Evolutionary conservation across 2,888 invertebrate species (phyloP).

Genomic region (Coenonympha glycerion): DNA sequence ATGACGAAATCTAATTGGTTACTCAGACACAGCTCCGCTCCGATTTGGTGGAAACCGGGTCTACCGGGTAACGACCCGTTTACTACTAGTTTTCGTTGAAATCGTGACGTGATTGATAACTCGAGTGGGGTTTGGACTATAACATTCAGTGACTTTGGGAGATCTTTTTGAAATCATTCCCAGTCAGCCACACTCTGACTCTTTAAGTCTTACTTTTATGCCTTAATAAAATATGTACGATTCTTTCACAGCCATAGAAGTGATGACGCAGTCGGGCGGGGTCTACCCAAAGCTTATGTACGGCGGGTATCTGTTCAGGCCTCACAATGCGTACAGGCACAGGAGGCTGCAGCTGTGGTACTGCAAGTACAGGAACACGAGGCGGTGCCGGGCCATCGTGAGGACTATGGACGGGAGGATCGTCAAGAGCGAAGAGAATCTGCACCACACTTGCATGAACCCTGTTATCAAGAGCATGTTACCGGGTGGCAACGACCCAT

Average conservation of each 20-base stretch:
- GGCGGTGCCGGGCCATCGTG: constrained; percentile 32
- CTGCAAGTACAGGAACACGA: constrained; percentile 37
- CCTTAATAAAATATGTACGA: constrained; percentile 3
- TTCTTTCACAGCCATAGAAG: constrained; percentile 26
- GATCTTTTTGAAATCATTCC: no score
- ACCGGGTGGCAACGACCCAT: neutral
- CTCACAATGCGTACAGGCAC: constrained; percentile 48
- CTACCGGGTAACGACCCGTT: neutral
- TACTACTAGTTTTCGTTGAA: neutral
- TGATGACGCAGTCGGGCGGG: constrained; percentile 25
- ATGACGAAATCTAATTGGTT: no score
- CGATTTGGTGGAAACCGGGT: no score
- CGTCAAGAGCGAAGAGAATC: constrained; percentile 17
- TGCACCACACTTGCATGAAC: constrained; percentile 25
- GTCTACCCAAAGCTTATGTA: constrained; percentile 45
- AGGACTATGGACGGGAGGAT: constrained; percentile 33
- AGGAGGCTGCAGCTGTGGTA: constrained; percentile 46
- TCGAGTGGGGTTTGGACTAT: no score
- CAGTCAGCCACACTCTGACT: no score
- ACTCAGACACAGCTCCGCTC: no score
- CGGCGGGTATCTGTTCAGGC: constrained; percentile 42
- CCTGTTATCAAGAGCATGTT: no score
- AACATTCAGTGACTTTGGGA: no score
- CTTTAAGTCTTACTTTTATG: neutral
- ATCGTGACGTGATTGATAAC: neutral